A percentile compares a stretch with the other conserved stretches of the same genome.
Evolutionary conservation across 1,140 invertebrate genomes (phyloP).

Genomic region (Vanessa atalanta): DNA sequence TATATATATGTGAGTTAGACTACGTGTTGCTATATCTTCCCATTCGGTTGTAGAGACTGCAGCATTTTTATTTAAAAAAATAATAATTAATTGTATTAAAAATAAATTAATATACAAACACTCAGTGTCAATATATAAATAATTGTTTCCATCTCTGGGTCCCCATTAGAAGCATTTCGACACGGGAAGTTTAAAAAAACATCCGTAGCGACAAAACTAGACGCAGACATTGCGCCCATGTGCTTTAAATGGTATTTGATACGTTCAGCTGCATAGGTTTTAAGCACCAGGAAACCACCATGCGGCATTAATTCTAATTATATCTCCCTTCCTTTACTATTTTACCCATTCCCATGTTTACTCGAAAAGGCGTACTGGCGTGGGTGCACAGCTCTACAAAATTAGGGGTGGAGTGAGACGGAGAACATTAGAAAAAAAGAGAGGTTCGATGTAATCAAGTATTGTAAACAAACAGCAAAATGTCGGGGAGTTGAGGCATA

Average conservation of each 20-base stretch:
- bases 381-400: conserved; percentile 69
- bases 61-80: too few species aligned
- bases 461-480: conserved; percentile 57
- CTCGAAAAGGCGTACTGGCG: conserved; percentile 72
- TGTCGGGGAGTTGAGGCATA: conserved; percentile 57
- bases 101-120: too few species aligned
- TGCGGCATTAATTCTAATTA: conserved; percentile 75
- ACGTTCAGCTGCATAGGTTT: conserved; percentile 37
- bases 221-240: neutral
- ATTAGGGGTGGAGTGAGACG: conserved; percentile 73
- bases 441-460: conserved; percentile 52
- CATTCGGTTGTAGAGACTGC: too few species aligned
- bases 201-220: neutral
- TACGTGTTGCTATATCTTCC: too few species aligned
- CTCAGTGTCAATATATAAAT: too few species aligned
- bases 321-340: conserved; percentile 75
- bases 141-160: too few species aligned
- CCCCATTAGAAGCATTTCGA: too few species aligned
- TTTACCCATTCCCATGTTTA: conserved; percentile 75
- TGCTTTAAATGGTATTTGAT: conserved; percentile 8
- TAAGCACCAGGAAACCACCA: conserved; percentile 48
- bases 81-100: too few species aligned
- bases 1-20: too few species aligned
- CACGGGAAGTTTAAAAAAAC: neutral
- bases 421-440: conserved; percentile 55